Percentiles rank a stretch among this genome's conserved stretches.
These are phyloP conservation scores for Drosophila ohnishii DNA, from an alignment of 1,140 invertebrate genomes.

Conservation along the genomic window DNA sequence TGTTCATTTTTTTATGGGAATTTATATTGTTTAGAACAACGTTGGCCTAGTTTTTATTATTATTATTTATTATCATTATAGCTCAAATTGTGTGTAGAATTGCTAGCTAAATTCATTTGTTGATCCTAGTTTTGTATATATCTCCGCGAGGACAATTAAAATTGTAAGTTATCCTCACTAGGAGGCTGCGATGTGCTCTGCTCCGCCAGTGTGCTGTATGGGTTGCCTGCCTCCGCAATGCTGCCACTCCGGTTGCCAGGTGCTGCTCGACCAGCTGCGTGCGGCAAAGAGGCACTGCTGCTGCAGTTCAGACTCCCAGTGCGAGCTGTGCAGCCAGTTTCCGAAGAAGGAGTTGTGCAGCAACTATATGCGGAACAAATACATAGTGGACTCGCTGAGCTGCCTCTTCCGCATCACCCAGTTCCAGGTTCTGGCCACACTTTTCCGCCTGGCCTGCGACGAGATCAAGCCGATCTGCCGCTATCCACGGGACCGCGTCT, in stretches of 20 bases:
- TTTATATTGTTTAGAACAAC: background rate
- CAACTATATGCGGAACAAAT: slow-evolving; percentile 42
- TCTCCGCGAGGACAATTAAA: background rate
- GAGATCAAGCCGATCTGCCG: slow-evolving; percentile 22
- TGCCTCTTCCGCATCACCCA: slow-evolving; percentile 44
- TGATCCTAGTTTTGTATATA: background rate
- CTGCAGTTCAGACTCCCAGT: background rate
- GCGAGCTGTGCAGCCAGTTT: background rate
- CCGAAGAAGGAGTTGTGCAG: slow-evolving; percentile 6
- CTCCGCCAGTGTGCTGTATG: background rate
- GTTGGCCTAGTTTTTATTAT: background rate
- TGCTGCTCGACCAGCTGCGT: background rate
- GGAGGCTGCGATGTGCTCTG: slow-evolving; percentile 3
- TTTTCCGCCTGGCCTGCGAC: slow-evolving; percentile 50
- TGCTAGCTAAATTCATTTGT: background rate
- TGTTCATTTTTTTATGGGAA: background rate
- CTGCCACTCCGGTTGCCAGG: background rate
- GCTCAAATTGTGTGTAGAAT: background rate
- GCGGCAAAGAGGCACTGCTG: slow-evolving; percentile 3
- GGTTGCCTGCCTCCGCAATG: background rate
- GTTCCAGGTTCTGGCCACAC: slow-evolving; percentile 28
- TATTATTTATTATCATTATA: background rate
- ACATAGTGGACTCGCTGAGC: slow-evolving; percentile 52
- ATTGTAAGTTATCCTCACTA: background rate
- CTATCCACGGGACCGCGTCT: slow-evolving; percentile 38